Evolutionary conservation across 2,797 vertebrate species (phyloP).

Genomic region (Melanotaenia parkinsoni): DNA sequence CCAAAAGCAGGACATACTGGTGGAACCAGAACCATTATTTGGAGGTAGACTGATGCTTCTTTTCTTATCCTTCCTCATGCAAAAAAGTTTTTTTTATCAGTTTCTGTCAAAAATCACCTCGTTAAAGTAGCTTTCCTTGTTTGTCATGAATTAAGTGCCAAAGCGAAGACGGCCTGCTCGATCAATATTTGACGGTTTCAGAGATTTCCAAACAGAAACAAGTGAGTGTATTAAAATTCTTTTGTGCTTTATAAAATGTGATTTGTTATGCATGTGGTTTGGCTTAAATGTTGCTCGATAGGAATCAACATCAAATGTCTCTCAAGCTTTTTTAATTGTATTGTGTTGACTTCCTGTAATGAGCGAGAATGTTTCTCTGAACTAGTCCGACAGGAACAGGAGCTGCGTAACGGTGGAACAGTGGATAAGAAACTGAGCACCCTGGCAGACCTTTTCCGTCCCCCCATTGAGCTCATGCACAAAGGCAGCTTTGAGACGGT

Average conservation of each 20-base stretch:
- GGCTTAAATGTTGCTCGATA: background rate
- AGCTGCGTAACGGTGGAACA: constrained; percentile 95
- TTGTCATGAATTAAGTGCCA: constrained; percentile 84
- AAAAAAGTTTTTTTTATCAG: background rate
- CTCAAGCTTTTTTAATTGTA: background rate
- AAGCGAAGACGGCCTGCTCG: constrained; percentile 96
- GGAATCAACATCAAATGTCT: background rate
- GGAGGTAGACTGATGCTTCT: constrained; percentile 82
- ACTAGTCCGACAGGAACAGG: constrained; percentile 97
- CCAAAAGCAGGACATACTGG: constrained; percentile 98
- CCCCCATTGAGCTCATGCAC: constrained; percentile 99
- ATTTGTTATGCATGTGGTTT: background rate
- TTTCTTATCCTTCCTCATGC: background rate
- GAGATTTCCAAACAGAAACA: constrained; percentile 99
- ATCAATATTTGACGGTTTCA: constrained; percentile 98
- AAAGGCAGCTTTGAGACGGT: constrained; percentile 99
- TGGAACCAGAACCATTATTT: constrained; percentile 97
- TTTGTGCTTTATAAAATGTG: background rate
- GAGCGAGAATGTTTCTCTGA: constrained; percentile 27
- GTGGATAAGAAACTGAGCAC: constrained; percentile 99
- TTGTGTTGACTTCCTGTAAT: constrained; percentile 12
- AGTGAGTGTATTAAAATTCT: constrained; percentile 80
- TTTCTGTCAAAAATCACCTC: constrained; percentile 1
- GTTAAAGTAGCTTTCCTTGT: constrained; percentile 5
- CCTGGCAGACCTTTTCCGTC: constrained; percentile 97